Base-by-base conservation (phyloP, 2,797 vertebrate genomes). In the Danio kyathit region DNA sequence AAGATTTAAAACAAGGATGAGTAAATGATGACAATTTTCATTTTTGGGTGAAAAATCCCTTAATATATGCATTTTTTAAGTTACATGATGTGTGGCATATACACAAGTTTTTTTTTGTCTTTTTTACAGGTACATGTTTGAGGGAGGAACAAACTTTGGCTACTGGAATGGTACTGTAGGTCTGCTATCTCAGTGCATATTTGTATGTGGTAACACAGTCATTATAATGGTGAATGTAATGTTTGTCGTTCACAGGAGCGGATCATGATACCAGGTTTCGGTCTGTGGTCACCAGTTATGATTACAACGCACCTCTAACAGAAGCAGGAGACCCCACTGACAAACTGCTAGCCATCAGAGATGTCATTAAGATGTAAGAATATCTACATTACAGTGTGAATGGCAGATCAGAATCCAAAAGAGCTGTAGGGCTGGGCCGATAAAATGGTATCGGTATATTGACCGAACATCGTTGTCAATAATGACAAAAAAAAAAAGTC, bases 91-190 rank as follows among this genome's bases (percentile, higher is more conserved):
- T 52, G 17, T 40, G 2, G 6, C 52, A 14, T n/a, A 75, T 9
- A 0, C 6, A 51, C 10, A 43, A 49, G 13, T 4, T 13, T 5
- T 5, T 19, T 29, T 70, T 82, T n/a, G n/a, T n/a, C n/a, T 61
- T 88, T 49, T 69, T 60, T 3, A 0, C 86, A 99, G 98, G 97
- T 99, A 99, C 90, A 99, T 99, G 97, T 99, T 99, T 92, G 97
- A 98, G 46, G 98, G 98, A 75, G 97, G 98, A 60, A 99, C 96
- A 0, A 99, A 99, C 91, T 99, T 99, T 57, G 98, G 96, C 83
- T 99, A 97, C 91, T 99, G 98, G 98, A 99, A 96, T 0, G 98
- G 97, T 99, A 29, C 29, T 29, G 29, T 29, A 89, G 86, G 40
- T 46, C 61, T 46, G 49, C 16, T 49, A 9, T 63, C 17, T 71